Base-by-base conservation (phyloP, 2,797 vertebrate species). In the Amphiprion clarkii region DNA sequence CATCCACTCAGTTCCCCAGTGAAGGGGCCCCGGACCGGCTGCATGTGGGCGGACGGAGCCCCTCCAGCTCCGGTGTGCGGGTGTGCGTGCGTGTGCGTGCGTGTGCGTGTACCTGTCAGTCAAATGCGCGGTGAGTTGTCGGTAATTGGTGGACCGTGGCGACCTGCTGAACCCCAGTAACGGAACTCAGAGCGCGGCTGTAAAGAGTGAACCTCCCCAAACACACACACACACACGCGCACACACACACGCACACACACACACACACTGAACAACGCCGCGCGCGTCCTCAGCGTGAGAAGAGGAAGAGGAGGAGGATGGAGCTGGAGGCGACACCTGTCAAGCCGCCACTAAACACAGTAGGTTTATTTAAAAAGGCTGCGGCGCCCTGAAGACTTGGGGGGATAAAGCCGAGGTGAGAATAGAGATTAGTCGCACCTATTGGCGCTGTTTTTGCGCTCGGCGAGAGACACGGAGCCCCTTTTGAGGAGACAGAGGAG, bases 121-220 rank as follows among this genome's bases (percentile, higher is more conserved):
- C 85, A 77, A 86, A 82, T 66, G 67, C 61, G 70, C 46, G 79
- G 71, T 57, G 83, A 82, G 83, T 85, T 90, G 89, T 89, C 67
- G 71, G 79, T 87, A 88, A 84, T 80, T 87, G 80, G 65, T 85
- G 84, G 86, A 88, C 85, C 89, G 70, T 86, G 84, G 85, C 57
- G 90, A 90, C 91, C 92, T 82, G 73, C 69, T 90, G 87, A 91
- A 90, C 90, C 81, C 58, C 53, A 69, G 87, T 75, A 92, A 88
- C 76, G 6, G 87, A 90, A 86, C 89, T 81, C 79, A 83, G 67
- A 78, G 70, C 81, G 76, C 63, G 71, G 54, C 71, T 81, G 73
- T 82, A 79, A 75, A 81, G 78, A 71, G 56, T n/a, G 12, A 0
- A 46, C 17, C 59, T 49, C 25, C 52, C 56, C 66, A 63, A 1